phyloP scores from a whole-genome alignment of 2,797 vertebrate genomes.

The Myotis planiceps region DNA sequence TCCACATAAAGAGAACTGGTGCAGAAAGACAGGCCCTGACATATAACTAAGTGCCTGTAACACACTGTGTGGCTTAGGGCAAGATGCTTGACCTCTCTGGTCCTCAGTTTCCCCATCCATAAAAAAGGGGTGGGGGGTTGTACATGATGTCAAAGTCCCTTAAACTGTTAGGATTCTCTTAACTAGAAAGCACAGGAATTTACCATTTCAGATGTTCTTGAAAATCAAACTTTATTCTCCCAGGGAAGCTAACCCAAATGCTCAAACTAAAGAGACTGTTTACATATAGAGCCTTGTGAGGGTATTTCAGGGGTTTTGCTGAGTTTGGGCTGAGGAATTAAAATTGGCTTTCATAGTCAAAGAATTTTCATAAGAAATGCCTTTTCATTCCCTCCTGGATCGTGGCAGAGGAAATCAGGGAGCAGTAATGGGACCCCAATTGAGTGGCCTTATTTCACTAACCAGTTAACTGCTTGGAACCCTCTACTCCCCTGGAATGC shows the following conservation, averaged over 20 bases:
- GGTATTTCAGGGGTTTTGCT: background rate
- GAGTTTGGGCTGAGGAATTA: background rate
- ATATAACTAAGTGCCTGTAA: background rate
- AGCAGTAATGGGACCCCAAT: background rate
- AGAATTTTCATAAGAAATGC: conserved; percentile 7
- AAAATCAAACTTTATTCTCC: background rate
- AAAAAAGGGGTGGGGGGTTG: background rate
- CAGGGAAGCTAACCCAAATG: background rate
- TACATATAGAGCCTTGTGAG: background rate
- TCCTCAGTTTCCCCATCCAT: background rate
- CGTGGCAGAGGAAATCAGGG: conserved; percentile 17
- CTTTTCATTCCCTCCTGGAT: conserved; percentile 1
- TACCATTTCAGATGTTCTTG: background rate
- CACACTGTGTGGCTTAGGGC: background rate
- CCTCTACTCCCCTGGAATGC: conserved; percentile 20
- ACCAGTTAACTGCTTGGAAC: conserved; percentile 40
- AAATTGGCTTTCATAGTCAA: background rate
- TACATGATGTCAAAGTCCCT: background rate
- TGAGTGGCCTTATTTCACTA: conserved; percentile 10
- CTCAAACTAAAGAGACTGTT: background rate
- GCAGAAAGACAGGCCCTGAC: background rate
- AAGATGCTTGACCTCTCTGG: background rate
- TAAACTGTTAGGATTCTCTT: background rate
- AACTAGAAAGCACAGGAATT: background rate
- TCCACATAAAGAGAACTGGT: background rate